These are phyloP conservation scores for Limnephilus marmoratus DNA, from an alignment of 2,888 invertebrate genomes.

Conservation along the genomic window DNA sequence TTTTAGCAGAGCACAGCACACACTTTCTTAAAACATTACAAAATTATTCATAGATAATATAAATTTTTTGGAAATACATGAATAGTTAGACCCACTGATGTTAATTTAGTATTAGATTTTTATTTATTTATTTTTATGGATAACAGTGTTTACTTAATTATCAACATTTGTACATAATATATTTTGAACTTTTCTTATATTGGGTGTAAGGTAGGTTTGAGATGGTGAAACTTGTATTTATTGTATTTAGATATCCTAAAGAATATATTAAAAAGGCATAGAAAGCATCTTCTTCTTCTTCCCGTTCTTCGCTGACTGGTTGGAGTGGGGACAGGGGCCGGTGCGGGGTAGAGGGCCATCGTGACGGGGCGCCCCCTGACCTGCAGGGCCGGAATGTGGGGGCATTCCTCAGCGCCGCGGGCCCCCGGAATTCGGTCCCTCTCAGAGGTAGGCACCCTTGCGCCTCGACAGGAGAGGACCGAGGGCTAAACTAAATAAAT, in stretches of 20 bases:
- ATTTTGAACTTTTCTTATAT: too few species aligned
- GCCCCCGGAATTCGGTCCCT: slow-evolving; percentile 54
- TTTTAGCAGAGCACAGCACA: too few species aligned
- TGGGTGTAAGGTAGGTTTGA: too few species aligned
- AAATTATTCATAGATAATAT: too few species aligned
- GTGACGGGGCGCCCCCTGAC: slow-evolving; percentile 49
- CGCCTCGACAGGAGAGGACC: slow-evolving; percentile 48
- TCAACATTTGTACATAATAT: too few species aligned
- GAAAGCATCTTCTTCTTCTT: background rate
- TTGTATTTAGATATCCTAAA: background rate
- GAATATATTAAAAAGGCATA: background rate
- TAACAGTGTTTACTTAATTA: too few species aligned
- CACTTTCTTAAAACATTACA: too few species aligned
- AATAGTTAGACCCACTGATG: too few species aligned
- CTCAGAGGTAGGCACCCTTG: slow-evolving; percentile 63
- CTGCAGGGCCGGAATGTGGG: slow-evolving; percentile 59
- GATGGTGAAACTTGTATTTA: background rate
- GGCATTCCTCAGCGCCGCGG: slow-evolving; percentile 62
- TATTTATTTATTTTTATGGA: too few species aligned
- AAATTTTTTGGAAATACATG: too few species aligned
- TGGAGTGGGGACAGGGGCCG: background rate
- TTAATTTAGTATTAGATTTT: too few species aligned
- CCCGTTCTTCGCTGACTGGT: background rate
- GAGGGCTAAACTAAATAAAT: slow-evolving; percentile 34
- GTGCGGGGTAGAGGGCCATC: background rate